Evolutionary conservation across 1,140 invertebrate genomes (phyloP).

Genomic region (Drosophila prosaltans): DNA sequence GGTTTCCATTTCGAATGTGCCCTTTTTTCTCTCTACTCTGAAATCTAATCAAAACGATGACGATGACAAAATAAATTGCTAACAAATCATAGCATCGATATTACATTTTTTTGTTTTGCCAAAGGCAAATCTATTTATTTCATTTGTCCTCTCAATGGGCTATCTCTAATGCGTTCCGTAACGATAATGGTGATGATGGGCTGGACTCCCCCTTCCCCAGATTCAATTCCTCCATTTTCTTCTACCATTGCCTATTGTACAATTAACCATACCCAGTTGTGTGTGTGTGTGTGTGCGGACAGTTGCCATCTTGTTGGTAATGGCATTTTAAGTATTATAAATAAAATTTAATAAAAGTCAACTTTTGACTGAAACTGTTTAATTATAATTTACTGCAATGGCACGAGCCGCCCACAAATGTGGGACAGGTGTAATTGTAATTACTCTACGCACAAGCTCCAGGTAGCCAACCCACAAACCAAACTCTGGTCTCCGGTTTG

Average conservation of each 20-base stretch:
- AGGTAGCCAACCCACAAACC: slow-evolving; percentile 14
- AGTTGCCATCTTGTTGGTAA: slow-evolving; percentile 41
- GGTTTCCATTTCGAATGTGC: slow-evolving; percentile 16
- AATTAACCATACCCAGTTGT: slow-evolving; percentile 46
- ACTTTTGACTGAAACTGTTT: slow-evolving; percentile 64
- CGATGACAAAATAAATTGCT: slow-evolving; percentile 70
- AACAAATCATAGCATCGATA: slow-evolving; percentile 55
- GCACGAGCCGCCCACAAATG: slow-evolving; percentile 51
- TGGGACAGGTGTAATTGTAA: slow-evolving; percentile 77
- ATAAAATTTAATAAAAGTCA: slow-evolving; percentile 81
- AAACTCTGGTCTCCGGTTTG: not conserved
- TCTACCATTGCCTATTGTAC: slow-evolving; percentile 13
- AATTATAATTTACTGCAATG: slow-evolving; percentile 75
- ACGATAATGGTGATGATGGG: slow-evolving; percentile 30
- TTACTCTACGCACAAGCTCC: slow-evolving; percentile 58
- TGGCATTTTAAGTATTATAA: slow-evolving; percentile 74
- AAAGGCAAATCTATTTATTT: slow-evolving; percentile 12
- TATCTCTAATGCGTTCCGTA: slow-evolving; percentile 27
- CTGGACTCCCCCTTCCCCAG: slow-evolving; percentile 14
- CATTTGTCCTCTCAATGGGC: slow-evolving; percentile 1
- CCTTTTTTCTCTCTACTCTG: slow-evolving; percentile 28
- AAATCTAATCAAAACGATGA: slow-evolving; percentile 71
- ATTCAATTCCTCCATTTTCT: not conserved
- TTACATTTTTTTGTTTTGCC: slow-evolving; percentile 27
- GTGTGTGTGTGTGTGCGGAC: slow-evolving; percentile 34